Percentiles rank a stretch among this genome's conserved stretches.
phyloP scores from a whole-genome alignment of 2,888 invertebrate genomes.

The Drosophila mimica region DNA sequence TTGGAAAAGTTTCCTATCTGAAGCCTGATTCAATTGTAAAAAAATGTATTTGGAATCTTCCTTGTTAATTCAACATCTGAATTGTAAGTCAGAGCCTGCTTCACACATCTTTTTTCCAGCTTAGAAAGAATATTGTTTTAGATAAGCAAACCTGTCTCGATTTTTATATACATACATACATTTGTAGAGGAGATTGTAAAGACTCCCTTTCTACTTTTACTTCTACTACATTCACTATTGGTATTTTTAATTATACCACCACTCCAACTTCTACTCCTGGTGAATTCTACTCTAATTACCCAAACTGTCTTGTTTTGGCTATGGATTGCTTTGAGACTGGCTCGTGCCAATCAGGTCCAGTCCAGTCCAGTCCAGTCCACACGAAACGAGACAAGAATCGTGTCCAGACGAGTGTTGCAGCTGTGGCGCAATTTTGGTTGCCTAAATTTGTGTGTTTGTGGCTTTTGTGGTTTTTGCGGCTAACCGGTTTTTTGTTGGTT shows the following conservation, averaged over 20 bases:
- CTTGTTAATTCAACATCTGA: background rate
- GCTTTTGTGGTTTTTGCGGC: slow-evolving; percentile 16
- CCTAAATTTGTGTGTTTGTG: slow-evolving; percentile 16
- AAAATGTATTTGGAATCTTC: background rate
- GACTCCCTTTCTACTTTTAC: background rate
- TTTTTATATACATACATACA: background rate
- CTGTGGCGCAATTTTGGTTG: slow-evolving; percentile 38
- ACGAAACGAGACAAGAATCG: slow-evolving; percentile 14
- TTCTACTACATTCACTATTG: background rate
- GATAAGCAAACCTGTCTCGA: background rate
- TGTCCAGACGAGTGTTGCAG: slow-evolving; percentile 35
- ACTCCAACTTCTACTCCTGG: background rate
- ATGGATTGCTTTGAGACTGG: slow-evolving; percentile 1
- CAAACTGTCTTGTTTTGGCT: background rate
- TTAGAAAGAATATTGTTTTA: too few species aligned
- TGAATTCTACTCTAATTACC: background rate
- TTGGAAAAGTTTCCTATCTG: background rate
- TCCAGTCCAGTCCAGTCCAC: background rate
- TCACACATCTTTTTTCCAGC: background rate
- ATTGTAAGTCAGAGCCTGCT: background rate
- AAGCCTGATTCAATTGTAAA: background rate
- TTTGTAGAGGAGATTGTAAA: background rate
- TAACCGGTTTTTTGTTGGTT: slow-evolving; percentile 10
- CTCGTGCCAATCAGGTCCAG: slow-evolving; percentile 32
- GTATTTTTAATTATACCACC: background rate